A percentile compares a stretch with the other conserved stretches of the same genome.
These are phyloP conservation scores for Brenthis daphne DNA, from an alignment of 2,888 invertebrate species.

Conservation along the genomic window DNA sequence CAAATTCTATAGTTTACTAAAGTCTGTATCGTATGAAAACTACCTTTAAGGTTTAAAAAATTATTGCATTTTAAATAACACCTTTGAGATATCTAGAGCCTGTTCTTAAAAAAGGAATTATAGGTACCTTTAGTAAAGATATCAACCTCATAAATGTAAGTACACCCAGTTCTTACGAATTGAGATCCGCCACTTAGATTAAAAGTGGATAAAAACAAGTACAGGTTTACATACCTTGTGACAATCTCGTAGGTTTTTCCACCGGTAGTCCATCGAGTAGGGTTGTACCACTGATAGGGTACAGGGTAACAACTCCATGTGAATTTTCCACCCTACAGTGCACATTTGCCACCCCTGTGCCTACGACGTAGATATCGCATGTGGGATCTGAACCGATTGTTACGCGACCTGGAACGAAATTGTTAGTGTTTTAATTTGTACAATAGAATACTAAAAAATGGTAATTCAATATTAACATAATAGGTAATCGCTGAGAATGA, in stretches of 20 bases:
- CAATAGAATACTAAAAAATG: neutral
- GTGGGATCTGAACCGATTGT: slow-evolving; percentile 89
- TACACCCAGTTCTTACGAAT: too few species aligned
- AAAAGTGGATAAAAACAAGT: neutral
- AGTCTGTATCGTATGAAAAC: too few species aligned
- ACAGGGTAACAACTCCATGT: slow-evolving; percentile 91
- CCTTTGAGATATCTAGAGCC: too few species aligned
- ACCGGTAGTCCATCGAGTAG: slow-evolving; percentile 89
- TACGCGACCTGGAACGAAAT: slow-evolving; percentile 87
- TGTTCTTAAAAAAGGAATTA: too few species aligned
- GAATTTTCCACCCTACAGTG: slow-evolving; percentile 95
- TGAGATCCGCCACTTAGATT: too few species aligned
- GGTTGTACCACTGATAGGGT: slow-evolving; percentile 87
- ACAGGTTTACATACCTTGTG: slow-evolving; percentile 85
- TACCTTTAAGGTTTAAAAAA: too few species aligned
- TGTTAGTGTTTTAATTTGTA: slow-evolving; percentile 8
- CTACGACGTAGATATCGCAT: slow-evolving; percentile 92
- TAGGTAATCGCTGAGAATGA: too few species aligned
- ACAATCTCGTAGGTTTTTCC: slow-evolving; percentile 87
- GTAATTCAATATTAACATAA: too few species aligned
- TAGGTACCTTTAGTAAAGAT: too few species aligned
- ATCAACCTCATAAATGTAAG: too few species aligned
- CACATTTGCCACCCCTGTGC: slow-evolving; percentile 91
- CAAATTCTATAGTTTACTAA: too few species aligned
- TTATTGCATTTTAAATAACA: too few species aligned